Conservation (phyloP, 2,888 invertebrate species). For the Keiferia lycopersicella region DNA sequence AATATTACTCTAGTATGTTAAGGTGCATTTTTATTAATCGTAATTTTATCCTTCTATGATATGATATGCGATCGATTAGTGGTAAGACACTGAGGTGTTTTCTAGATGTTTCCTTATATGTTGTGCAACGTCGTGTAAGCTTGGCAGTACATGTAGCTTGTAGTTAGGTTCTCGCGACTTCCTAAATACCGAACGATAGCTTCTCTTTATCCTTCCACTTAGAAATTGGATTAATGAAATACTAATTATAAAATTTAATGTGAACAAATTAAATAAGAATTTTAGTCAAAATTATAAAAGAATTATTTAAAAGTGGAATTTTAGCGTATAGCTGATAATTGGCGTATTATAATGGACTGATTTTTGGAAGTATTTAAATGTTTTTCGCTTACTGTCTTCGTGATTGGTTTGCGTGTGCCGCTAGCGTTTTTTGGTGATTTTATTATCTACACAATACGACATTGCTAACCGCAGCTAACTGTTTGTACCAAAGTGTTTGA, state of each 20-base stretch:
- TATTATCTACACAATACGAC: slow-evolving; percentile 56
- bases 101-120: slow-evolving; percentile 75
- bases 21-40: slow-evolving; percentile 76
- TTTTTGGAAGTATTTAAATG: slow-evolving; percentile 48
- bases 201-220: slow-evolving; percentile 75
- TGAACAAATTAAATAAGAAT: slow-evolving; percentile 59
- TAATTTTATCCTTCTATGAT: slow-evolving; percentile 73
- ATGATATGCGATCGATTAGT: slow-evolving; percentile 64
- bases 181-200: slow-evolving; percentile 69
- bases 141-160: slow-evolving; percentile 74
- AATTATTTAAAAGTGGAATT: slow-evolving; percentile 20
- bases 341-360: slow-evolving; percentile 40
- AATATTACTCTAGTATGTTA: slow-evolving; percentile 67
- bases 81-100: slow-evolving; percentile 67
- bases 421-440: slow-evolving; percentile 53
- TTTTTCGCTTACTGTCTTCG: slow-evolving; percentile 59
- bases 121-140: slow-evolving; percentile 75
- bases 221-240: slow-evolving; percentile 55
- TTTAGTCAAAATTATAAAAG: slow-evolving; percentile 53
- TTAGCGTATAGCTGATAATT: slow-evolving; percentile 27
- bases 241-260: slow-evolving; percentile 58
- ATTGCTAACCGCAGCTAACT: slow-evolving; percentile 72
- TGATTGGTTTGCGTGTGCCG: slow-evolving; percentile 69
- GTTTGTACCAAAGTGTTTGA: slow-evolving; percentile 82
- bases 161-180: slow-evolving; percentile 78